phyloP scores from a whole-genome alignment of 1,140 invertebrate species.

The Bilobella aurantiaca region DNA sequence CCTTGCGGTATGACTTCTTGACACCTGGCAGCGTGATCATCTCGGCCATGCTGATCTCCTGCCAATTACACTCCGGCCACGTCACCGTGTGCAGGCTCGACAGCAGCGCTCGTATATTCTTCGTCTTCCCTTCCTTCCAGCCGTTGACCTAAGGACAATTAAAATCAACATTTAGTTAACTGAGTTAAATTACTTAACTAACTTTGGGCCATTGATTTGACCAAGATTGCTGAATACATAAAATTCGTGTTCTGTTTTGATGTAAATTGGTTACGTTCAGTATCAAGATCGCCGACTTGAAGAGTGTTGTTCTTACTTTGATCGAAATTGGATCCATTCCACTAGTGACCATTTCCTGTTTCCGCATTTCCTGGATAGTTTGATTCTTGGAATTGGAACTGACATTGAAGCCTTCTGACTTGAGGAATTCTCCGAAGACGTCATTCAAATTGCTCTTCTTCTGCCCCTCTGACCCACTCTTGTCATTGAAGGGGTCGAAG shows the following conservation, averaged over 20 bases:
- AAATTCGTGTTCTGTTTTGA: background rate
- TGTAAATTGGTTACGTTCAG: slow-evolving; percentile 2
- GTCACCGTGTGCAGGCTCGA: slow-evolving; percentile 87
- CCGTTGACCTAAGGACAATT: slow-evolving; percentile 51
- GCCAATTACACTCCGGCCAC: slow-evolving; percentile 90
- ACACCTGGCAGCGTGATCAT: slow-evolving; percentile 81
- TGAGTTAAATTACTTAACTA: background rate
- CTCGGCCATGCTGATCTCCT: slow-evolving; percentile 84
- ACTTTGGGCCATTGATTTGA: too few species aligned
- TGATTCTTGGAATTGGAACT: slow-evolving; percentile 9
- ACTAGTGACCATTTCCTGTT: slow-evolving; percentile 23
- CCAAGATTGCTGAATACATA: too few species aligned
- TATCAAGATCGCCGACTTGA: background rate
- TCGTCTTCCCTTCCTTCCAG: slow-evolving; percentile 91
- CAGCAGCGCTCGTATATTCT: slow-evolving; percentile 87
- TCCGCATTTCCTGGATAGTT: slow-evolving; percentile 31
- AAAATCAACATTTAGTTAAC: too few species aligned
- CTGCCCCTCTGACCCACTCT: slow-evolving; percentile 20
- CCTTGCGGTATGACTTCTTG: slow-evolving; percentile 90
- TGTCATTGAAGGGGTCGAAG: slow-evolving; percentile 17
- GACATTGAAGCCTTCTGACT: slow-evolving; percentile 27
- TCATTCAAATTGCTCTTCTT: slow-evolving; percentile 24
- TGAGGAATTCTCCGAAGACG: slow-evolving; percentile 33
- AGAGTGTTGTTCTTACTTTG: too few species aligned
- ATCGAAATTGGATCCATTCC: slow-evolving; percentile 24